Evolutionary conservation across 2,888 invertebrate genomes (phyloP), one percentile per base, ranked within the genome.

Genomic region (Hylaea fasciaria): DNA sequence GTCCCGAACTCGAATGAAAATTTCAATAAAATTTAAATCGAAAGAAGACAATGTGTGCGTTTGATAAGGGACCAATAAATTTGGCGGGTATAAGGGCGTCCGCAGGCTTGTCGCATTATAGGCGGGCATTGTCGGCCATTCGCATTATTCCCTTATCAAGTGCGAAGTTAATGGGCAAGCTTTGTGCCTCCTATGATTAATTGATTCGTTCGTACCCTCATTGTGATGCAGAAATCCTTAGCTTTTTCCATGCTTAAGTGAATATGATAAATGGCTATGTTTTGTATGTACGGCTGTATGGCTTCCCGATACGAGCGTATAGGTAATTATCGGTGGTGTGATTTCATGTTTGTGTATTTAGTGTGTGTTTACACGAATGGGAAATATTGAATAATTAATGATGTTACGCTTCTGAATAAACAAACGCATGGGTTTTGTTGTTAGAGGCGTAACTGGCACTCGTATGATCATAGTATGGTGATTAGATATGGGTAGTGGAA

Each of bases 141-240:
- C 84, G 83, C 83, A 87, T 89, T 89, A 89, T 89, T 87, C 91
- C 88, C 87, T 90, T 89, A 91, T 91, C 90, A 89, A 90, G 85
- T 87, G 84, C 81, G 84, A 89, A 90, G 89, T 90, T 91, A 92
- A 92, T 91, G 91, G 90, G 86, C 85, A 73, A 85, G 87, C 91
- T 85, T 91, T 91, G 90, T 91, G 84, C 83, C 73, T 83, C 72
- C 68, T 87, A 91, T 91, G 91, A 92, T 92, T 91, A 91, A 91
- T 92, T 89, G 91, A 89, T 89, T 84, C 79, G 78, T 80, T 76
- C 79, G 79, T 81, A 83, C 81, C 83, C 81, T 85, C 85, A 86
- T 92, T 91, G 88, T 91, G 72, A 90, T 90, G 86, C 85, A 89
- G 85, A 89, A 89, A 88, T 89, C 85, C 85, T 89, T 78, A 84